Base-by-base conservation (phyloP, 2,888 invertebrate species). In the Dermolepida albohirtum region DNA sequence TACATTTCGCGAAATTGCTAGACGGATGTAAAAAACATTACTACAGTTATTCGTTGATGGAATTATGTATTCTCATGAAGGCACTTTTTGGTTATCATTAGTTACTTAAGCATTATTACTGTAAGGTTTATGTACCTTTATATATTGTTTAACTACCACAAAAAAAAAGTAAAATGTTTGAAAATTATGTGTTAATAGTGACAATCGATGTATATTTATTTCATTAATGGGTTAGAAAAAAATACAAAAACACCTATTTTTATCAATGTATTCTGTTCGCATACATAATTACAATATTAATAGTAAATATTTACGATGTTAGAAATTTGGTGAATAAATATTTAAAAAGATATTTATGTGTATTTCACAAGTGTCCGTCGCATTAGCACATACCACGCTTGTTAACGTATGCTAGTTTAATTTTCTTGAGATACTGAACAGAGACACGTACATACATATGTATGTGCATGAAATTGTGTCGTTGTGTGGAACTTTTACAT, bases 311-410 rank as follows among this genome's bases (percentile, higher is more conserved):
- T 59, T 59, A 47, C 44, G 29, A 14, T 59, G 59, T 29, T 22
- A 27, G 47, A 44, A 27, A 59, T 59, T 47, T 44, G 44, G 44
- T 44, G 44, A 59, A 59, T 59, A 59, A 59, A 59, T 59, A 59
- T 59, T 59, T 59, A 59, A 59, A 44, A 59, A 59, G 43, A 44
- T 59, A 59, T 59, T 59, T 59, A 59, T 59, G 59, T 44, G 34
- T 44, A 29, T 59, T 59, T 59, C 47, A 59, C 59, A 59, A 59
- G 44, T 44, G 44, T 27, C 29, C 43, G 59, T 44, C 47, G 44
- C 59, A 59, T 59, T 59, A 59, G 29, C 59, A 59, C 59, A 59
- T 59, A 59, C 14, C 44, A 12, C 59, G 44, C 44, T 59, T 44
- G 59, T 44, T 59, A 59, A 44, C 29, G 47, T 59, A 10, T 12